Percentiles rank a stretch among this genome's conserved stretches.
Conservation (phyloP, 2,888 invertebrate species). For the Netelia fuscicornis region DNA sequence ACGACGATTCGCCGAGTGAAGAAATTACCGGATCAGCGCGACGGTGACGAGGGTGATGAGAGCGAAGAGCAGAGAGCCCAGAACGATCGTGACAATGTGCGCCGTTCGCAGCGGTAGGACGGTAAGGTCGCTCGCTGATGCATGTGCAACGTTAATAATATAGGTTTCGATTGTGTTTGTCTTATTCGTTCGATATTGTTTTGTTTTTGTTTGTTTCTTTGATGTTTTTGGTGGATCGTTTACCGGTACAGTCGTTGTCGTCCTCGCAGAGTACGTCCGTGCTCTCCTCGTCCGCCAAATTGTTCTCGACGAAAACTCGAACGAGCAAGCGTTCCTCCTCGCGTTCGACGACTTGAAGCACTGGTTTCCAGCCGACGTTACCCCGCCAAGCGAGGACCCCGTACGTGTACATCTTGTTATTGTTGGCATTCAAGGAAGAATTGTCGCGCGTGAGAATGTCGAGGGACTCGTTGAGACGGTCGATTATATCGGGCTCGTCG, state of each 20-base stretch:
- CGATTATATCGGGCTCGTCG: conserved; percentile 74
- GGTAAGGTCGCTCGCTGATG: conserved; percentile 69
- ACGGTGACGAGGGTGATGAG: conserved; percentile 79
- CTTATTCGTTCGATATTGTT: neutral
- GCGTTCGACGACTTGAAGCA: conserved; percentile 84
- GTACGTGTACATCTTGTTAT: conserved; percentile 82
- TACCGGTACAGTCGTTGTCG: conserved; percentile 82
- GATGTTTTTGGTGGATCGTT: conserved; percentile 54
- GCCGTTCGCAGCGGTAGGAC: conserved; percentile 79
- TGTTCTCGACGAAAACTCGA: conserved; percentile 73
- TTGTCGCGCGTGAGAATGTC: conserved; percentile 76
- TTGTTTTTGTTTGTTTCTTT: neutral
- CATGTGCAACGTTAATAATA: conserved; percentile 19
- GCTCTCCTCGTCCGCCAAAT: conserved; percentile 74
- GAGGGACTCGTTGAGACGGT: conserved; percentile 80
- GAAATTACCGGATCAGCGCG: conserved; percentile 81
- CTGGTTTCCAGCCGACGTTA: conserved; percentile 84
- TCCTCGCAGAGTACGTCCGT: conserved; percentile 76
- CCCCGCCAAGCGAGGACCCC: conserved; percentile 77
- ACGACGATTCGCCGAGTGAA: conserved; percentile 2
- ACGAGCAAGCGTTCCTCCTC: conserved; percentile 77
- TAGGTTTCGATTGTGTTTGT: neutral
- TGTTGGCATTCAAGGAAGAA: conserved; percentile 77
- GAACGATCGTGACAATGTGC: conserved; percentile 83
- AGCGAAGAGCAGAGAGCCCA: conserved; percentile 82